These are phyloP conservation scores for Hippopotamyrus pictus DNA, from an alignment of 2,797 vertebrate genomes.

Conservation along the genomic window DNA sequence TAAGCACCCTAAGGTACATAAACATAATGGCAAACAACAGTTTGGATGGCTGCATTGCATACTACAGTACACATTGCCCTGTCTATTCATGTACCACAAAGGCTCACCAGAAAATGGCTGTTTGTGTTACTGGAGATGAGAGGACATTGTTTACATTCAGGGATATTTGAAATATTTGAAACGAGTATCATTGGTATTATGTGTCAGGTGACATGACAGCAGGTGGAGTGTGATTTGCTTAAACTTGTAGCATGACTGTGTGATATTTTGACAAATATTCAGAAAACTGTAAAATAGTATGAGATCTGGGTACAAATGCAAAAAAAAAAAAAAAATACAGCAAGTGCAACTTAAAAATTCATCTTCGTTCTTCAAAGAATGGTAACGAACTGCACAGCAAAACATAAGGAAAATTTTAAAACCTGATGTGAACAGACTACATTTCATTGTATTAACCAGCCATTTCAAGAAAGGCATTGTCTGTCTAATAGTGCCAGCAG, in stretches of 20 bases:
- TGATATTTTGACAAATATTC: neutral
- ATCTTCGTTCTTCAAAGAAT: neutral
- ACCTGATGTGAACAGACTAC: neutral
- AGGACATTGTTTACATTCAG: neutral
- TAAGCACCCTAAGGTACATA: neutral
- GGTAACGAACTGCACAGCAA: neutral
- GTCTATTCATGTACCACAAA: neutral
- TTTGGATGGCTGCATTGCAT: neutral
- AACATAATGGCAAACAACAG: neutral
- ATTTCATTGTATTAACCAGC: conserved; percentile 14
- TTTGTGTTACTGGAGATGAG: neutral
- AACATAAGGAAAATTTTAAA: neutral
- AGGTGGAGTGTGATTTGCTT: neutral
- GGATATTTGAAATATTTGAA: neutral
- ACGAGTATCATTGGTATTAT: neutral
- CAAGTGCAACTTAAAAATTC: neutral
- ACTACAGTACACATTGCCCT: neutral
- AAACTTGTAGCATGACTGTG: neutral
- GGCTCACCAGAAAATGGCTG: neutral
- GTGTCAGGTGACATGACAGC: neutral
- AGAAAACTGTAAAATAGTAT: neutral
- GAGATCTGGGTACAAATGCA: neutral
- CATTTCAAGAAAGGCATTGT: neutral
- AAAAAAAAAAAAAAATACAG: neutral
- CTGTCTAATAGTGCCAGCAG: neutral